Base-by-base conservation (phyloP, 2,797 vertebrate species). In the Poecilia wingei region DNA sequence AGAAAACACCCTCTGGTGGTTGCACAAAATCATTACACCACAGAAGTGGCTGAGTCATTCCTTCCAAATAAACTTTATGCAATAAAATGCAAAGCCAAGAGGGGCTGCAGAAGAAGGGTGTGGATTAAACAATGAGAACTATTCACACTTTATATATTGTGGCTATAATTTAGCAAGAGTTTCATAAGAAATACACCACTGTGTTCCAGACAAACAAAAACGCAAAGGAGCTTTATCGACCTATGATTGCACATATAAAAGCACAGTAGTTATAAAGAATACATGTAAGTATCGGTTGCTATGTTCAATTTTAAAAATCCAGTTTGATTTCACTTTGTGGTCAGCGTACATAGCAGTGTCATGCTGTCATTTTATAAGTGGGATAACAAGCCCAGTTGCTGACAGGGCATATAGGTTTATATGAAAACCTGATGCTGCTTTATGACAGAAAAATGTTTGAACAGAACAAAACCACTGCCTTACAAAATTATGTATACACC, bases 11-110 rank as follows among this genome's bases (percentile, higher is more conserved):
- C 89, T 90, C 95, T 95, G 84, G 82, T 94, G 94, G 92, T 49
- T 53, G 69, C 10, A 79, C 31, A 70, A 59, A 10, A 18, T 20
- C 53, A 88, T 53, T 87, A 81, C 92, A 90, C 13, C 2, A 8
- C 55, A 6, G 77, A 92, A 91, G 87, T 59, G 94, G 92, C 94
- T 94, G 93, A 95, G 93, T 94, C 94, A 95, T 92, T 90, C 80
- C 68, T 66, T 87, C 79, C 76, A 51, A 80, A 75, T 47, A 71
- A 77, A 72, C 49, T 79, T 14, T 51, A 59, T 43, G 64, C 74
- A 79, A 85, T 77, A 64, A 80, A 78, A 22, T 74, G 47, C 25
- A 75, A 83, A 49, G 22, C 16, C 22, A 45, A 71, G 46, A 77
- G n/a, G 14, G 12, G 49, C 53, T 82, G 57, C 46, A 69, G 45